Evolutionary conservation across 2,113 vertebrate species (phyloP).

Genomic region (Narcine bancroftii): DNA sequence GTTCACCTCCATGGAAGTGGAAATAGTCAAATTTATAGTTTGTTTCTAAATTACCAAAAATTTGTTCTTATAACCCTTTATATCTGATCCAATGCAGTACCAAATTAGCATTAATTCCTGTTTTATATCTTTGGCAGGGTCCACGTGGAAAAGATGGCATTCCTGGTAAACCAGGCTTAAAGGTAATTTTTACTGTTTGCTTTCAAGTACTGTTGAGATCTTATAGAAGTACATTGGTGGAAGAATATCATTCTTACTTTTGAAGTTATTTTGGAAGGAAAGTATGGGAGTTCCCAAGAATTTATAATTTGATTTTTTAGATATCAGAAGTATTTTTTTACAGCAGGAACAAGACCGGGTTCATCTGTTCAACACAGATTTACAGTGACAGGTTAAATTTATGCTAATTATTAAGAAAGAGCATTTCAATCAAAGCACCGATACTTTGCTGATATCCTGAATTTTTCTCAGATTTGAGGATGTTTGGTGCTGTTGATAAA

Average conservation of each 20-base stretch:
- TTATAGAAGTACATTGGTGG: neutral
- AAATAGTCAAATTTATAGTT: neutral
- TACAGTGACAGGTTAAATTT: neutral
- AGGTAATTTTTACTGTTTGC: constrained; percentile 2
- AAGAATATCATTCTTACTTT: neutral
- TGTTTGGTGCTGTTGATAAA: neutral
- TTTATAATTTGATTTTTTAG: neutral
- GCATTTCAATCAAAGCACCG: neutral
- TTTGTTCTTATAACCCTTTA: neutral
- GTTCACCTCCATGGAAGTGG: neutral
- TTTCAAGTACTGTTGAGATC: neutral
- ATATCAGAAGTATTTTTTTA: neutral
- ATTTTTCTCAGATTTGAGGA: neutral
- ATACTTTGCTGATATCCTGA: neutral
- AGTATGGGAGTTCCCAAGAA: neutral
- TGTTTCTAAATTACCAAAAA: neutral
- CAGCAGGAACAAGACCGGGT: neutral
- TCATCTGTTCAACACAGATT: neutral
- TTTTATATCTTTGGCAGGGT: neutral
- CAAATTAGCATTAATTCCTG: neutral
- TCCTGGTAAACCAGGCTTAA: constrained; percentile 15
- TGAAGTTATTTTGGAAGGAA: neutral
- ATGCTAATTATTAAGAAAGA: neutral
- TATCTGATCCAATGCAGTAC: too few species aligned
- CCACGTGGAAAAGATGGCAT: constrained; percentile 14